Evolutionary conservation across 1,140 invertebrate species (phyloP), one percentile per base, ranked within the genome.

Genomic region (Orussus abietinus): DNA sequence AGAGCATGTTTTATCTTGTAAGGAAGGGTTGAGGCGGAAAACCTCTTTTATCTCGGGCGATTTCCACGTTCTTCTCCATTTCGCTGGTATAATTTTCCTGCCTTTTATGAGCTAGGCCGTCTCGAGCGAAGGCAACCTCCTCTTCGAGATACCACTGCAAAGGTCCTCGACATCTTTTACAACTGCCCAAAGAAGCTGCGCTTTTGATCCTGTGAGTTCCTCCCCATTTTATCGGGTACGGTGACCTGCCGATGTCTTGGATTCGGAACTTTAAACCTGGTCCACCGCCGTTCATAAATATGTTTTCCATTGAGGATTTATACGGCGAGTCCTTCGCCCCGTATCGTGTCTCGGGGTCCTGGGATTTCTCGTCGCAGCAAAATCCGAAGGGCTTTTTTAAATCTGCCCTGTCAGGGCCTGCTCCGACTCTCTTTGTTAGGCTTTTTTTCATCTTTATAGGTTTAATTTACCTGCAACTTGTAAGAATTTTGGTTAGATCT

Each of bases 301-400:
- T 47, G 1, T 49, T 6, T 7, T 37, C 18, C 12, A 56, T 22
- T 5, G 34, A 49, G 0, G 51, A 47, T 36, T 32, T 11, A 12
- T 49, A 49, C 2, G 50, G 50, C 12, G 50, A 43, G 28, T 22
- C 20, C 26, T 21, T 30, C 35, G 34, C 46, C 26, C 39, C 5
- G n/a, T 42, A 42, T 5, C 37, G 17, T n/a, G 49, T 55, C 9
- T 43, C 42, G 10, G 45, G 43, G 37, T 59, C 53, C 10, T 54
- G 44, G 18, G 49, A 33, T 9, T 50, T 49, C 1, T 50, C 22
- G 19, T 66, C 57, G 20, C 65, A 68, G 38, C 65, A 68, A 31
- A 66, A 66, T 18, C 52, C 57, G 9, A 55, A 68, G 0, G 60
- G 62, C 41, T 65, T 64, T n/a, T 45, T 39, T 20, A 49, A 35